Evolutionary conservation across 2,113 vertebrate species (phyloP), one percentile per base, ranked within the genome.

Genomic region (Castor canadensis): DNA sequence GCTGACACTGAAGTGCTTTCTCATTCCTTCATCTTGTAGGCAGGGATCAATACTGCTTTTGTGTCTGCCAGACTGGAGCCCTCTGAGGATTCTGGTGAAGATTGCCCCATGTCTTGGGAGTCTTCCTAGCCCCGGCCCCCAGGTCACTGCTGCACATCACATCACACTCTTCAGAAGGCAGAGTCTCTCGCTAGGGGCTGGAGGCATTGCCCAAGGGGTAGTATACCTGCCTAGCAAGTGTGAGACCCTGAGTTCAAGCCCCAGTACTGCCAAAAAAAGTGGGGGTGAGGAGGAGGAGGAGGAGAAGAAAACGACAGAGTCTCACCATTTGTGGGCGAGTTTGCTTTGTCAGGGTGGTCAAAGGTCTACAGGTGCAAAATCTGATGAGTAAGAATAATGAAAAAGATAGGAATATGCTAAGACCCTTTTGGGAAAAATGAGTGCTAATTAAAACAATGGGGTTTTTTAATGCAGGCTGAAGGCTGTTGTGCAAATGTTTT

Each of bases 361-460:
- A 35, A 49, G 38, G 40, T 38, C 62, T 91, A 60, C 49, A 20
- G 62, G 87, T 54, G 40, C 35, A 38, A 67, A 54, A 8, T 13
- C 26, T 60, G 54, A 89, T 40, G 9, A 79, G 9, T 75, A 92
- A 88, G 73, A 43, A 56, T 13, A 60, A 32, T 54, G 40, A 69
- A 87, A 92, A 85, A 52, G 30, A 64, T 60, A n/a, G 6, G 28
- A 17, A 47, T 52, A 8, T 30, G 19, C 28, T 60, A 58, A 45
- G 35, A n/a, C 64, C 81, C 73, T 67, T 69, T 87, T 38, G 81
- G 52, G 89, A 58, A 52, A 91, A 82, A 77, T 12, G 19, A 92
- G n/a, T 58, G 32, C 69, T 62, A 75, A 91, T 81, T 73, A 86
- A 96, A 93, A 89, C 54, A 93, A 47, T 28, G 43, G 77, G 56